Conservation (phyloP, 2,888 invertebrate genomes). For the Raillietiella orientalis region DNA sequence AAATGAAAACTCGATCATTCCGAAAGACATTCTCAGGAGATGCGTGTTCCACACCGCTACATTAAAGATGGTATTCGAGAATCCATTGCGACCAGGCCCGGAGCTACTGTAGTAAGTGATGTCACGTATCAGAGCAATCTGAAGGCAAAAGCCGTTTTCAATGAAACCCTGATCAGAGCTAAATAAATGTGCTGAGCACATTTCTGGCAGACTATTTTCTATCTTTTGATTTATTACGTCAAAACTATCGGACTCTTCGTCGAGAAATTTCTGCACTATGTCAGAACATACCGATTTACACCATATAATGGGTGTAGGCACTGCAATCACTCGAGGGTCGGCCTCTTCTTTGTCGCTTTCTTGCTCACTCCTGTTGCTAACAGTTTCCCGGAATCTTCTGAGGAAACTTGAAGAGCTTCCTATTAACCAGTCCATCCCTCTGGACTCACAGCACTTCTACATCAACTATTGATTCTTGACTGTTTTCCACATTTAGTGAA, state of each 20-base stretch:
- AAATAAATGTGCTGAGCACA: too few species aligned
- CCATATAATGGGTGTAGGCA: conserved; percentile 89
- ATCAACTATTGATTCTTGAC: too few species aligned
- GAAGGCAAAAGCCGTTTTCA: too few species aligned
- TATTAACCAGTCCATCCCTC: conserved; percentile 66
- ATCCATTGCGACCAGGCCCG: too few species aligned
- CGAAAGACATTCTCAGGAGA: too few species aligned
- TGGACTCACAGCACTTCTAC: conserved; percentile 87
- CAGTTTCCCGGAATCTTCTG: conserved; percentile 68
- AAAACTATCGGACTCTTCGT: conserved; percentile 72
- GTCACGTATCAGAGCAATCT: too few species aligned
- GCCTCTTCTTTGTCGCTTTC: conserved; percentile 82
- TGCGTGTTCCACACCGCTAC: too few species aligned
- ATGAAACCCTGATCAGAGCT: too few species aligned
- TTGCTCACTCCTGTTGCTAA: conserved; percentile 57
- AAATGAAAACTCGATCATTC: too few species aligned
- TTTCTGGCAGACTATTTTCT: conserved; percentile 87
- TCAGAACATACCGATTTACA: conserved; percentile 75
- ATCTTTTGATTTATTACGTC: conserved; percentile 77
- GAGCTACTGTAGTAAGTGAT: too few species aligned
- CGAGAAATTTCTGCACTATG: conserved; percentile 77
- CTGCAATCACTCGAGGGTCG: conserved; percentile 73
- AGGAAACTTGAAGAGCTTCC: conserved; percentile 80
- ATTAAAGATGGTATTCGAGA: too few species aligned
- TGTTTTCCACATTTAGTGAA: too few species aligned